Conservation (phyloP, 2,113 vertebrate genomes). For the Dicrurus megarhynchus region DNA sequence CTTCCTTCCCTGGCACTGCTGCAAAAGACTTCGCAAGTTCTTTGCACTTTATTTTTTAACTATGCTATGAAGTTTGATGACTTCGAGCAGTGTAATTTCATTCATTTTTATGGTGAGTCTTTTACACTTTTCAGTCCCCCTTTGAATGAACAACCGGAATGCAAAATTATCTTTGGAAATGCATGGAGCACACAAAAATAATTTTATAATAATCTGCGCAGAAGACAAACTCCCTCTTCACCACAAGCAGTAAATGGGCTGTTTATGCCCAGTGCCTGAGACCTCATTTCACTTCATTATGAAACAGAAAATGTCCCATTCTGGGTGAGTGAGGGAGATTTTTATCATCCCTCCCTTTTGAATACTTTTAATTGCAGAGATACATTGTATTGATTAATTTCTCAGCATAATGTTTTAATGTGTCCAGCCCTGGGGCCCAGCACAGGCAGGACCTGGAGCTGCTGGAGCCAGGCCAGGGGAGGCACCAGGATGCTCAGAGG, state of each 20-base stretch:
- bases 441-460: neutral
- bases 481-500: neutral
- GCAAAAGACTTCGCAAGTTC: neutral
- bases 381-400: neutral
- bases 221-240: neutral
- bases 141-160: neutral
- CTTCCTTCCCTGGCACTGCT: neutral
- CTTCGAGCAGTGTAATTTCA: neutral
- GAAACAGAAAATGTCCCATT: neutral
- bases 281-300: neutral
- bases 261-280: neutral
- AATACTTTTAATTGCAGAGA: neutral
- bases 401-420: neutral
- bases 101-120: neutral
- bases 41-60: neutral
- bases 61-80: neutral
- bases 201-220: neutral
- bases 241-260: neutral
- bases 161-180: neutral
- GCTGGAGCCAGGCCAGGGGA: neutral
- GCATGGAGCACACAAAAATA: neutral
- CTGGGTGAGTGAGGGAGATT: neutral
- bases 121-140: neutral
- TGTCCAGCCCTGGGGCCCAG: neutral
- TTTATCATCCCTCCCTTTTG: fast-evolving